Percentiles rank a stretch among this genome's conserved stretches.
Conservation (phyloP, 2,113 vertebrate species). For the Lontra canadensis region DNA sequence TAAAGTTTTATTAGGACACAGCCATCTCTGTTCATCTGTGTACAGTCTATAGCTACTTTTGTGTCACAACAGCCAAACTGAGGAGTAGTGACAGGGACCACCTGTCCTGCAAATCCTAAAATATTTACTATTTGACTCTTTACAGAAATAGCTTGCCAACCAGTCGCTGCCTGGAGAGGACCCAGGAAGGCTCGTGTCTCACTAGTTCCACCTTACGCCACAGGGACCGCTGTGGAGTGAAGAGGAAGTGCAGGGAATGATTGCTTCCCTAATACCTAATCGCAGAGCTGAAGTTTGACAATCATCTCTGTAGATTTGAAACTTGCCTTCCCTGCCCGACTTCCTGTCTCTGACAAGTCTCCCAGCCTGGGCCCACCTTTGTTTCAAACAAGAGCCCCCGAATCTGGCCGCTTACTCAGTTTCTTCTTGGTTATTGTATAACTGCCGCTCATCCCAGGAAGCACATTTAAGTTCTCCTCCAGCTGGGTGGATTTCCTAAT, state of each 20-base stretch:
- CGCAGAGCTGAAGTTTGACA: neutral
- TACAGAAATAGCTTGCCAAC: neutral
- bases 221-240: neutral
- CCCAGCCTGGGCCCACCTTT: neutral
- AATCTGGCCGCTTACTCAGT: neutral
- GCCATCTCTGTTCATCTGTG: neutral
- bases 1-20: neutral
- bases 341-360: neutral
- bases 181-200: neutral
- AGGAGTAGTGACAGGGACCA: neutral
- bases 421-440: neutral
- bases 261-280: neutral
- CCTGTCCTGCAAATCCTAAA: neutral
- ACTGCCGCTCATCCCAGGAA: neutral
- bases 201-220: neutral
- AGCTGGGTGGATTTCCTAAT: conserved; percentile 7
- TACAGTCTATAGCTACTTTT: neutral
- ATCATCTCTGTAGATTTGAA: neutral
- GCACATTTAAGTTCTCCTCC: neutral
- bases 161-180: neutral
- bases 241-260: neutral
- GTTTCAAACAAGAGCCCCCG: neutral
- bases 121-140: neutral
- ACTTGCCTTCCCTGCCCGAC: neutral
- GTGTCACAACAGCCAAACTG: neutral